Evolutionary conservation across 64 coral and sea anemone species (phyloP).

Genomic region (Actinia tenebrosa): DNA sequence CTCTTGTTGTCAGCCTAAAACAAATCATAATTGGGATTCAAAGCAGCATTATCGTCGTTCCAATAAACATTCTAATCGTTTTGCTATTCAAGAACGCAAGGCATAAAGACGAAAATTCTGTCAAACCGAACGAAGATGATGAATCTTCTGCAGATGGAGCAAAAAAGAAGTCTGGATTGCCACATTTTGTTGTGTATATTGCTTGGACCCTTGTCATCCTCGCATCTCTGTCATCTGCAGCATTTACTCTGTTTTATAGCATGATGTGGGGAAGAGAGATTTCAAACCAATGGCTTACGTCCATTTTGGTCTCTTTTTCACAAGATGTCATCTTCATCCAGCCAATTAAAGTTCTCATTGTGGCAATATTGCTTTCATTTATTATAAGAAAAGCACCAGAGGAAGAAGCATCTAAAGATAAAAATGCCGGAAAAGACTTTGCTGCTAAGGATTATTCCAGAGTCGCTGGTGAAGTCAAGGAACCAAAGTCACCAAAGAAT

Average conservation of each 20-base stretch:
- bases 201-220: conserved; percentile 58
- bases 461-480: conserved; percentile 41
- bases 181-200: conserved; percentile 67
- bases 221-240: conserved; percentile 41
- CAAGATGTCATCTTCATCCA: conserved; percentile 87
- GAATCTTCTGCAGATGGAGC: conserved; percentile 9
- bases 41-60: conserved; percentile 80
- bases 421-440: neutral
- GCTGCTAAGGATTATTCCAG: conserved; percentile 8
- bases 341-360: conserved; percentile 81
- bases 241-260: conserved; percentile 88
- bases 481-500: conserved; percentile 56
- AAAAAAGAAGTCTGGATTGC: conserved; percentile 23
- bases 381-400: conserved; percentile 87
- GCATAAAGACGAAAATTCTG: conserved; percentile 38
- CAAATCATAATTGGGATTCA: conserved; percentile 83
- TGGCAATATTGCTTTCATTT: conserved; percentile 67
- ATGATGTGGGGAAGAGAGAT: conserved; percentile 83
- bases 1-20: conserved; percentile 53
- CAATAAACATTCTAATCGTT: conserved; percentile 83
- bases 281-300: conserved; percentile 93
- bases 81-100: conserved; percentile 75
- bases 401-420: conserved; percentile 35
- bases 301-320: conserved; percentile 73
- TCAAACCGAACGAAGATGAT: conserved; percentile 43